Evolutionary conservation across 2,888 invertebrate genomes (phyloP).

Genomic region (Aporophyla nigra): DNA sequence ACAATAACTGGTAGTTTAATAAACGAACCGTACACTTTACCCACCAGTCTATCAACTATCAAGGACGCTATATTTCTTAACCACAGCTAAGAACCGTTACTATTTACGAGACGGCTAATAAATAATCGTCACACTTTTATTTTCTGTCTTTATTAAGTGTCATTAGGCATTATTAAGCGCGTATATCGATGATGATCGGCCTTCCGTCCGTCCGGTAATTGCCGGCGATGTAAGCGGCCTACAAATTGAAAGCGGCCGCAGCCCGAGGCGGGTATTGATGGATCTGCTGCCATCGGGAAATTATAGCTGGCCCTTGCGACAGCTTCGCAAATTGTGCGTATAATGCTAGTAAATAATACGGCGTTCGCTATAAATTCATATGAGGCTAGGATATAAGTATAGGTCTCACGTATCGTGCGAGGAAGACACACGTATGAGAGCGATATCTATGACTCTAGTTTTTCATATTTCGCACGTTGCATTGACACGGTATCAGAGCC

Average conservation of each 20-base stretch:
- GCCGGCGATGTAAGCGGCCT: constrained; percentile 88
- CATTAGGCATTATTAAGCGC: constrained; percentile 90
- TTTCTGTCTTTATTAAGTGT: constrained; percentile 90
- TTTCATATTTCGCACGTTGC: constrained; percentile 48
- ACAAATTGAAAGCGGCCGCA: constrained; percentile 90
- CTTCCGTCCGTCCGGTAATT: constrained; percentile 89
- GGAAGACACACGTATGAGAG: constrained; percentile 63
- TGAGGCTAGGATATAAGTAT: constrained; percentile 80
- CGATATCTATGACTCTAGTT: constrained; percentile 44
- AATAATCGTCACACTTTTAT: constrained; percentile 89
- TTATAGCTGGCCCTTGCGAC: constrained; percentile 90
- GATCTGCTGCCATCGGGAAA: constrained; percentile 90
- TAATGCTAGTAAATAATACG: constrained; percentile 90
- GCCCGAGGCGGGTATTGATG: constrained; percentile 89
- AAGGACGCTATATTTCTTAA: constrained; percentile 59
- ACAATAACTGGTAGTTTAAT: constrained; percentile 41
- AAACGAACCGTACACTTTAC: constrained; percentile 40
- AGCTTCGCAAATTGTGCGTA: constrained; percentile 91
- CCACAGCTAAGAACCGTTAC: constrained; percentile 71
- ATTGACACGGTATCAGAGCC: constrained; percentile 49
- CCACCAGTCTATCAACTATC: constrained; percentile 50
- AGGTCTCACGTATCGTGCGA: constrained; percentile 75
- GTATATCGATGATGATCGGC: constrained; percentile 89
- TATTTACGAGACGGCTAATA: constrained; percentile 79
- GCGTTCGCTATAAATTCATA: constrained; percentile 87